Evolutionary conservation across 2,113 vertebrate species (phyloP).

Genomic region (Mormyrus lacerda): DNA sequence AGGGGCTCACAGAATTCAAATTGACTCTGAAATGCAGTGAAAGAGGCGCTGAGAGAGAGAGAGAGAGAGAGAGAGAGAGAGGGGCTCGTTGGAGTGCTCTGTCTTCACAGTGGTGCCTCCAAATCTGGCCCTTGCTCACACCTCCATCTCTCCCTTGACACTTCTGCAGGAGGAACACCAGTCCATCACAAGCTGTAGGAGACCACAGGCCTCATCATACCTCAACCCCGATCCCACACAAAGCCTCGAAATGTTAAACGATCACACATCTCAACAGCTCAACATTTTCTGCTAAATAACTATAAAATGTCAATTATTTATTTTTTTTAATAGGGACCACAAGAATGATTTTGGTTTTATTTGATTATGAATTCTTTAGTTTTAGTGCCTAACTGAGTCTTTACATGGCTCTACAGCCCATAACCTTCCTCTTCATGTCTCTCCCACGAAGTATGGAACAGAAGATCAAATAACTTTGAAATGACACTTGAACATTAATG

Average conservation of each 20-base stretch:
- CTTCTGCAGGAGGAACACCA: not conserved
- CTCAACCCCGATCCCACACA: not conserved
- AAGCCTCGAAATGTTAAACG: not conserved
- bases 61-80: slow-evolving; percentile 5
- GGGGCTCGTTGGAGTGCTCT: not conserved
- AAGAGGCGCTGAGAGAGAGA: slow-evolving; percentile 29
- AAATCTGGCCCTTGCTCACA: not conserved
- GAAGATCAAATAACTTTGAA: slow-evolving; percentile 53
- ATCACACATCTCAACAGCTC: not conserved
- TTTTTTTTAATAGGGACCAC: not conserved
- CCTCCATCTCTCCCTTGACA: not conserved
- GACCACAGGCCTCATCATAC: not conserved
- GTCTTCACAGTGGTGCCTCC: not conserved
- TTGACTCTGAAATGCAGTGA: slow-evolving; percentile 49
- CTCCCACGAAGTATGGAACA: slow-evolving; percentile 40
- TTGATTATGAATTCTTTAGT: not conserved
- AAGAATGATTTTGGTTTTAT: not conserved
- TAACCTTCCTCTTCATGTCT: slow-evolving; percentile 41
- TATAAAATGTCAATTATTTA: not conserved
- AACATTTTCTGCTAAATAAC: not conserved
- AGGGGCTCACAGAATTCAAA: slow-evolving; percentile 54
- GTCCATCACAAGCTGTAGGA: not conserved
- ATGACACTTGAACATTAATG: slow-evolving; percentile 64
- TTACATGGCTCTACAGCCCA: not conserved
- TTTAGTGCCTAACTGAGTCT: not conserved